Evolutionary conservation across 2,113 vertebrate species (phyloP), one percentile per base, ranked within the genome.

Genomic region (Embiotoca jacksoni): DNA sequence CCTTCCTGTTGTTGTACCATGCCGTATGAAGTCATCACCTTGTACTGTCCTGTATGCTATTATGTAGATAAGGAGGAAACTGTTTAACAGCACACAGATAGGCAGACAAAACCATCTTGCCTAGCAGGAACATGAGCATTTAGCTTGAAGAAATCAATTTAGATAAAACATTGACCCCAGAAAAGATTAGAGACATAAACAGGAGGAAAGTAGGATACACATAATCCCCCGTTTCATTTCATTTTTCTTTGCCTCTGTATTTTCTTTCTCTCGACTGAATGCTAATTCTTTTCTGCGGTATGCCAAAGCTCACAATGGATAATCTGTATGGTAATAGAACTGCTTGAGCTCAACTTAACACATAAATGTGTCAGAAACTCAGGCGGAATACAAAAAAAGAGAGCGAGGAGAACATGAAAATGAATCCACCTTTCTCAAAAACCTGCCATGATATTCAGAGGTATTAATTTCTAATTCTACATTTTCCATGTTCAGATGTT

Each of bases 381-480:
- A 90, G 94, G 86, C 82, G 84, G 91, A 93, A 95, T 92, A 95
- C 92, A 93, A 94, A 94, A 95, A 86, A 69, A 79, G 32, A 81
- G 10, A 61, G 55, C 59, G 59, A 72, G 16, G 31, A 69, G 78
- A 81, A 83, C 62, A 83, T 55, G 78, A 78, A 96, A 96, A 96
- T 88, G 94, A 95, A 92, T 96, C 94, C 95, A 32, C 89, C 88
- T 39, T 70, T 72, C 95, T 95, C 91, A 89, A 92, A 94, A 95
- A 92, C 46, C 83, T 88, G 80, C 79, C 73, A 74, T 82, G 79
- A 89, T 92, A 91, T 94, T 95, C 91, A 94, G 95, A 95, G 95
- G 96, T 97, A 96, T 96, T 96, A 94, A 97, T 97, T 96, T 95
- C 94, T 94, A 94, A 96, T 96, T 97, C 95, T 93, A 96, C 67